phyloP scores from a whole-genome alignment of 2,113 vertebrate genomes.

The Balaenoptera acutorostrata region DNA sequence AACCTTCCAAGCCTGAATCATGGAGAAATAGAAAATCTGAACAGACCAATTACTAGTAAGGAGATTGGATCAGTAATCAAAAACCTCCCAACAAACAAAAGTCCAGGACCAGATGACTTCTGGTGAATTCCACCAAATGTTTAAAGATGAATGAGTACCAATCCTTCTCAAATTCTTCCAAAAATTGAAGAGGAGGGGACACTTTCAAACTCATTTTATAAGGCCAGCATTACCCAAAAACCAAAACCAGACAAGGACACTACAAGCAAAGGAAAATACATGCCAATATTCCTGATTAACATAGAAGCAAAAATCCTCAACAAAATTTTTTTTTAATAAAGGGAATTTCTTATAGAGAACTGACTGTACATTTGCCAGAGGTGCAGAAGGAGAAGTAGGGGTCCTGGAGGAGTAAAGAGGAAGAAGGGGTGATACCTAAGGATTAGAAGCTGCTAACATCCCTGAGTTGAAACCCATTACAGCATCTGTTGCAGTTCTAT shows the following conservation, averaged over 20 bases:
- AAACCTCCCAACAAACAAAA: not conserved
- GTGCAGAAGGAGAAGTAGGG: too few species aligned
- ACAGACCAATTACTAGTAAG: not conserved
- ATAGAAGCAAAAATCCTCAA: not conserved
- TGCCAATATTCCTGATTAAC: not conserved
- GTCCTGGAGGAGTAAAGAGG: too few species aligned
- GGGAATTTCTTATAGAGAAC: too few species aligned
- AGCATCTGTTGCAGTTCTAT: too few species aligned
- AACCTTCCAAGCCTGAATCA: not conserved
- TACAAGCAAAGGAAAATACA: not conserved
- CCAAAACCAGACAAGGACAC: not conserved
- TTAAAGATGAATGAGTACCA: not conserved
- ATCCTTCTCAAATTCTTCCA: not conserved
- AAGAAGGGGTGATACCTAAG: too few species aligned
- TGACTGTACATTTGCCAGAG: too few species aligned
- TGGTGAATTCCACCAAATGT: not conserved
- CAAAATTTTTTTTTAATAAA: not conserved
- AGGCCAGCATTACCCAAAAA: not conserved
- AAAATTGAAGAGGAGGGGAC: not conserved
- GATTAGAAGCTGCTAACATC: too few species aligned
- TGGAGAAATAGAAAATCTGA: not conserved
- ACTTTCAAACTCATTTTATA: not conserved
- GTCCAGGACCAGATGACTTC: not conserved
- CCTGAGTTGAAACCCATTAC: too few species aligned
- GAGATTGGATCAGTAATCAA: not conserved